Evolutionary conservation across 2,888 invertebrate genomes (phyloP).

Genomic region (Cantharis nigra): DNA sequence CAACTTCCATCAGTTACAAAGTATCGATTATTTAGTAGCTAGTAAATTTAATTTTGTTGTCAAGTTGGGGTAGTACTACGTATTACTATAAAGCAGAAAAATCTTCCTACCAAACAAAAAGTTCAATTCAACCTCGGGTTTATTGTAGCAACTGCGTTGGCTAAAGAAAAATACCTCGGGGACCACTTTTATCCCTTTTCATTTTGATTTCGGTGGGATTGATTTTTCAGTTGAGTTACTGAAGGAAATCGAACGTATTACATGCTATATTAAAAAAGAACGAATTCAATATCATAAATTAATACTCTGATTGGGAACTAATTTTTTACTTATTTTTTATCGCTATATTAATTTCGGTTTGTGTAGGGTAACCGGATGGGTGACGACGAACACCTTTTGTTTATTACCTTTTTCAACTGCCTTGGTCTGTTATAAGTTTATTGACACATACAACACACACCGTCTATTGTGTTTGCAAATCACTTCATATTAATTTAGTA

Average conservation of each 20-base stretch:
- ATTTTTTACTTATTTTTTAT: neutral
- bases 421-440: neutral
- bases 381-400: neutral
- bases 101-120: too few relatives aligned
- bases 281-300: neutral
- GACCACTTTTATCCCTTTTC: too few relatives aligned
- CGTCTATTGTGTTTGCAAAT: neutral
- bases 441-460: neutral
- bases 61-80: too few relatives aligned
- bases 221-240: too few relatives aligned
- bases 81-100: too few relatives aligned
- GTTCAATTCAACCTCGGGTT: too few relatives aligned
- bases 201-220: too few relatives aligned
- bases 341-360: neutral
- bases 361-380: neutral
- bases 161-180: too few relatives aligned
- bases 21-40: neutral
- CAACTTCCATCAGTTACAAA: neutral
- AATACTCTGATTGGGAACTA: neutral
- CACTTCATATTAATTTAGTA: neutral
- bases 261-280: too few relatives aligned
- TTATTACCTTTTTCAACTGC: neutral
- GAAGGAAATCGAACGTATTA: too few relatives aligned
- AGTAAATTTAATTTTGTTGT: neutral
- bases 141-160: too few relatives aligned